Evolutionary conservation across 2,888 invertebrate species (phyloP).

Genomic region (Geophilus truncorum): DNA sequence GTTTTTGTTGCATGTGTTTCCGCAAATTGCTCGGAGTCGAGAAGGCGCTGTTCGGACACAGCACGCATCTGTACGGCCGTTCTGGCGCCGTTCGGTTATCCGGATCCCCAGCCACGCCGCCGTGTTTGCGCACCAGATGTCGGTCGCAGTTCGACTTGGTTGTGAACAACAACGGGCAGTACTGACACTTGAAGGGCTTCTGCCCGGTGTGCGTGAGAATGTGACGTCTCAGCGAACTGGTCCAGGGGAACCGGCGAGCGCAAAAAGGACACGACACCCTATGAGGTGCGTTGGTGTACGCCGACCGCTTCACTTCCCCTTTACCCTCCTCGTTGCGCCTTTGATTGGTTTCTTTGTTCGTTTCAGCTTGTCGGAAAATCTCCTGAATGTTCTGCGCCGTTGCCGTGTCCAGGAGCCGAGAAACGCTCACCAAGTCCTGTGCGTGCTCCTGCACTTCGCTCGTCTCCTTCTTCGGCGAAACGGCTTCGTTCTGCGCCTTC

Average conservation of each 20-base stretch:
- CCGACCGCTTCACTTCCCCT: slow-evolving; percentile 68
- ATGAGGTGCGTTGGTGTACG: slow-evolving; percentile 91
- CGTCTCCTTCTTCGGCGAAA: slow-evolving; percentile 34
- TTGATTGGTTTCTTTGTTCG: slow-evolving; percentile 51
- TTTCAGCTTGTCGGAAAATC: slow-evolving; percentile 53
- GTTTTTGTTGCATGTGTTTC: slow-evolving; percentile 70
- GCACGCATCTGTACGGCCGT: slow-evolving; percentile 70
- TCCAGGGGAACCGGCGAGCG: slow-evolving; percentile 92
- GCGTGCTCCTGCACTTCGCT: slow-evolving; percentile 49
- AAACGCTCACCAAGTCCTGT: slow-evolving; percentile 69
- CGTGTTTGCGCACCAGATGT: slow-evolving; percentile 83
- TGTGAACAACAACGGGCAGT: slow-evolving; percentile 88
- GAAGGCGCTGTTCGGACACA: slow-evolving; percentile 76
- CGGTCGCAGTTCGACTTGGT: slow-evolving; percentile 97
- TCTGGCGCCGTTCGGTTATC: slow-evolving; percentile 63
- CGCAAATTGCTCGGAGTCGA: slow-evolving; percentile 71
- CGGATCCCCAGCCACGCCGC: slow-evolving; percentile 45
- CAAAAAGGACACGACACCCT: slow-evolving; percentile 90
- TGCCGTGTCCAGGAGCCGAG: slow-evolving; percentile 70
- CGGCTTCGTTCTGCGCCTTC: not conserved
- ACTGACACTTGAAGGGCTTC: slow-evolving; percentile 91
- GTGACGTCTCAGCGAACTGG: slow-evolving; percentile 88
- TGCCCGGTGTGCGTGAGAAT: slow-evolving; percentile 91
- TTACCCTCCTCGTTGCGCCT: slow-evolving; percentile 40
- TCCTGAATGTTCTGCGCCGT: slow-evolving; percentile 60